Evolutionary conservation across 92 coral and sea anemone species (phyloP).

Genomic region (Paramuricea clavata): DNA sequence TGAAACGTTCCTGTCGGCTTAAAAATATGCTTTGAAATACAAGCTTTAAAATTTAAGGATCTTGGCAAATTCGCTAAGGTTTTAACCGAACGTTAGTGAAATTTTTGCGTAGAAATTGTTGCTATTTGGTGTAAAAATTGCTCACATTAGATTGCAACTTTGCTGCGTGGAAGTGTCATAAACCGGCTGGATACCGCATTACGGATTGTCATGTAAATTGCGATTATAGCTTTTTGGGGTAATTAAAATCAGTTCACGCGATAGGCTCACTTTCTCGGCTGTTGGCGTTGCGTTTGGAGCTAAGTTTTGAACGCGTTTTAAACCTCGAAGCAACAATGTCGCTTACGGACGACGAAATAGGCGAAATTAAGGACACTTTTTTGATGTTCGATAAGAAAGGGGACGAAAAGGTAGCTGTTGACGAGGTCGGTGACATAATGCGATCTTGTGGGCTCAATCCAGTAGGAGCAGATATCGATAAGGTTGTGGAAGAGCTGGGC

Average conservation of each 20-base stretch:
- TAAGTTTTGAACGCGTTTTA: not conserved
- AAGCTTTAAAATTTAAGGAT: not conserved
- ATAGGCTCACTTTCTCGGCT: conserved; percentile 1
- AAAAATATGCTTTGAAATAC: not conserved
- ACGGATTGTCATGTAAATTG: conserved; percentile 52
- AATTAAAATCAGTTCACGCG: conserved; percentile 14
- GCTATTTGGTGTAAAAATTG: not conserved
- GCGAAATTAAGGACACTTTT: conserved; percentile 84
- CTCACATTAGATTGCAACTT: not conserved
- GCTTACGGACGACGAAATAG: conserved; percentile 74
- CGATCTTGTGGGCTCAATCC: conserved; percentile 93
- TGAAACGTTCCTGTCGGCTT: not conserved
- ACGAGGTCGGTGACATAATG: conserved; percentile 74
- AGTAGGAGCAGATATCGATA: conserved; percentile 75
- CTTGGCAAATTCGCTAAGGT: not conserved
- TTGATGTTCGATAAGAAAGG: conserved; percentile 86
- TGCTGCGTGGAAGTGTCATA: not conserved
- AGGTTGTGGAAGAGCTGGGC: conserved; percentile 76
- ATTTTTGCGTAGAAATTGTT: not conserved
- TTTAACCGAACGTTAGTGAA: not conserved
- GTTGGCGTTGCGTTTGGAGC: conserved; percentile 10
- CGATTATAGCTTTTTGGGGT: conserved; percentile 34
- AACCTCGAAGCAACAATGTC: not conserved
- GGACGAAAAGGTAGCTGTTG: conserved; percentile 80
- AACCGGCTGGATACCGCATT: conserved; percentile 35